phyloP scores from a whole-genome alignment of 2,113 vertebrate genomes.

The Ceyx margarethae region DNA sequence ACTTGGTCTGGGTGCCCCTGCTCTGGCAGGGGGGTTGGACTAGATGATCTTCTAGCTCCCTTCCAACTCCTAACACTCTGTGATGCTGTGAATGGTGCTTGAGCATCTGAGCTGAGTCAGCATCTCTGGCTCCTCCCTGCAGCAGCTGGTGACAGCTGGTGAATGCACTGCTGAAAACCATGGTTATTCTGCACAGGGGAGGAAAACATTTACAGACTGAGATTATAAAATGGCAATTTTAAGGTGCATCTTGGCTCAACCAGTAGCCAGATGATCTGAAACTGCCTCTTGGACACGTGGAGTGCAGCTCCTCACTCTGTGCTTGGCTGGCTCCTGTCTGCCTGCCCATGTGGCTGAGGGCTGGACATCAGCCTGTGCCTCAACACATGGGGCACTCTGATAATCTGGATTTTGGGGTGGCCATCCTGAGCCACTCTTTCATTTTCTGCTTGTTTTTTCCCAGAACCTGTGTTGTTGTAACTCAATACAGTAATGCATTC shows the following conservation, averaged over 20 bases:
- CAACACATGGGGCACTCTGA: not conserved
- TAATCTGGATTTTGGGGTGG: not conserved
- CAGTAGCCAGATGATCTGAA: rapidly evolving
- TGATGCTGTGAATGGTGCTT: not conserved
- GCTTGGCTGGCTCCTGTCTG: not conserved
- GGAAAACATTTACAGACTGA: not conserved
- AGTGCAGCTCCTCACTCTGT: rapidly evolving
- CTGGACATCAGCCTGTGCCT: not conserved
- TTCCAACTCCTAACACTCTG: too few relatives aligned
- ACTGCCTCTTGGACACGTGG: rapidly evolving
- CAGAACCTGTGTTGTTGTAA: not conserved
- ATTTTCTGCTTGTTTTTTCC: not conserved
- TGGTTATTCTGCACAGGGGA: not conserved
- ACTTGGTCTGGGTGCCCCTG: too few relatives aligned
- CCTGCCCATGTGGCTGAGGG: not conserved
- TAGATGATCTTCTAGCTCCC: too few relatives aligned
- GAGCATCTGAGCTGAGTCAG: conserved; percentile 2
- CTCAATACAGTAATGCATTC: rapidly evolving
- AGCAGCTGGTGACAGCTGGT: not conserved
- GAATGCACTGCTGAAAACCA: not conserved
- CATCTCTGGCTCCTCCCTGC: not conserved
- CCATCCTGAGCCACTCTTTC: not conserved
- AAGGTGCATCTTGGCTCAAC: not conserved
- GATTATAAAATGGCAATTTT: not conserved
- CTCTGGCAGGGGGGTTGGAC: too few relatives aligned